Base-by-base conservation (phyloP, 2,113 vertebrate species). In the Spheniscus mendiculus region DNA sequence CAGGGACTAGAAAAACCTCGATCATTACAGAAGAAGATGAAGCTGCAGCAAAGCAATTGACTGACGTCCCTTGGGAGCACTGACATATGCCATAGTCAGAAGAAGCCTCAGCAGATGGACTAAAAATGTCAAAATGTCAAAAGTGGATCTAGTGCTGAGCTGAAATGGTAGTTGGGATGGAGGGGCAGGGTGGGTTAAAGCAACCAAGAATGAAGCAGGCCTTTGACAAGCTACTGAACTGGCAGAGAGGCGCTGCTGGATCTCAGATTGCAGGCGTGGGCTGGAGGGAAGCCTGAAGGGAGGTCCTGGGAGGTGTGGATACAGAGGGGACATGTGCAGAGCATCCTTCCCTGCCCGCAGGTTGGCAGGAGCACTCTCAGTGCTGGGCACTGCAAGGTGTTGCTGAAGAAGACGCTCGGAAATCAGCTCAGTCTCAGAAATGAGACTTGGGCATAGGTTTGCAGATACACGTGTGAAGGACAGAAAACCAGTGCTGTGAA, bases 251-350 rank as follows among this genome's bases (percentile, higher is more conserved):
- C 71, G 87, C 63, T 53, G 55, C 73, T 56, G 38, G 29, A 32
- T 3, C 18, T 34, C 23, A 1, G 18, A 12, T 40, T 70, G 73
- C 15, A 25, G 76, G 4, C 30, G 4, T 0, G 22, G 29, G 5
- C 5, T 7, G 15, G 40, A 23, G 61, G 26, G 50, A 30, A 12
- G 59, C 4, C 52, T 4, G 38, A 9, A 69, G 49, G 87, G 65
- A 86, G 15, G 18, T 65, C 6, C 42, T 65, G 73, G 56, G 71
- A 76, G 78, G 40, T 67, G 40, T 1, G 70, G 63, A 5, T 61
- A 63, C 13, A 29, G 42, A 12, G 23, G 49, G 40, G 25, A 15
- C 15, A 3, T 0, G 9, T 4, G 49, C 12, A 8, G 71, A 91
- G 30, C 40, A 12, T 47, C 59, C 44, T 50, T 26, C 34, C n/a